phyloP scores from a whole-genome alignment of 1,140 invertebrate genomes.

The Chironomus tepperi region DNA sequence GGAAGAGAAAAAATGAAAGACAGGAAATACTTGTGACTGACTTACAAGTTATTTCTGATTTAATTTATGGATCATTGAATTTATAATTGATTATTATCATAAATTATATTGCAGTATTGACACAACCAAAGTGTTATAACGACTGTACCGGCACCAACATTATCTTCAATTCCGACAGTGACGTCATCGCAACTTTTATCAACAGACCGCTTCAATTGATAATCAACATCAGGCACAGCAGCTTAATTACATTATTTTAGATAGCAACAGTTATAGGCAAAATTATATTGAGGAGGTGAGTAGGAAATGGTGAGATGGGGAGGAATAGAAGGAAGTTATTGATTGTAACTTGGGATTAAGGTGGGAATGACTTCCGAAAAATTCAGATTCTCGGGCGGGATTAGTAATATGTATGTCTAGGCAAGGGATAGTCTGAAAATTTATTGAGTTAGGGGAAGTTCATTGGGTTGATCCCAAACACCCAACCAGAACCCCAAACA shows the following conservation, averaged over 20 bases:
- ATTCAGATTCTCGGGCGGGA: too few relatives aligned
- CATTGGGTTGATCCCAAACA: too few relatives aligned
- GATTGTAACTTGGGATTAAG: too few relatives aligned
- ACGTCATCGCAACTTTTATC: background rate
- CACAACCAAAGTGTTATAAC: slow-evolving; percentile 34
- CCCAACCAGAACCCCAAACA: too few relatives aligned
- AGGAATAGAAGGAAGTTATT: too few relatives aligned
- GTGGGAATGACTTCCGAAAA: too few relatives aligned
- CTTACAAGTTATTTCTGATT: background rate
- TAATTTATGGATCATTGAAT: background rate
- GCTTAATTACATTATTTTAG: background rate
- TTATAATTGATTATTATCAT: background rate
- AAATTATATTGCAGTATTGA: slow-evolving; percentile 36
- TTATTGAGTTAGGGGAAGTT: too few relatives aligned
- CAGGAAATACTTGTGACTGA: background rate
- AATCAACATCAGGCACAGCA: slow-evolving; percentile 27
- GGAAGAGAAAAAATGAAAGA: slow-evolving; percentile 33
- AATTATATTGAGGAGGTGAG: slow-evolving; percentile 13
- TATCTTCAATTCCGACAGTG: slow-evolving; percentile 38
- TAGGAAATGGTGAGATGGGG: too few relatives aligned
- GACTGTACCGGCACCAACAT: slow-evolving; percentile 40
- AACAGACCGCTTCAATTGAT: slow-evolving; percentile 32
- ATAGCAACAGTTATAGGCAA: background rate
- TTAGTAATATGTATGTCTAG: too few relatives aligned
- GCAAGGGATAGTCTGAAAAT: too few relatives aligned